These are phyloP conservation scores for Leuciscus idus DNA, from an alignment of 2,113 vertebrate species.

Conservation along the genomic window DNA sequence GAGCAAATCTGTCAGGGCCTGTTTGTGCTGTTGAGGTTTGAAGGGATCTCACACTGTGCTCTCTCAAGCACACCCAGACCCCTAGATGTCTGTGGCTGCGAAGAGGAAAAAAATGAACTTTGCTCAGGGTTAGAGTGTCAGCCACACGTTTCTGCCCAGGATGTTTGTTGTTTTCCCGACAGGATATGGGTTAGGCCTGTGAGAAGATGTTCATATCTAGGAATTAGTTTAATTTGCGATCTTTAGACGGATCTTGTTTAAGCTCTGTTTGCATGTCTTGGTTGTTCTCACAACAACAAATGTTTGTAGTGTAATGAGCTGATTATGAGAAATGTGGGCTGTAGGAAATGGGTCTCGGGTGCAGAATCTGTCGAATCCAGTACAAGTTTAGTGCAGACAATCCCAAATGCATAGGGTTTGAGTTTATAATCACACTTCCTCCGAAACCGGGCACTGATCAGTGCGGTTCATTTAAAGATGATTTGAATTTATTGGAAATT, in stretches of 20 bases:
- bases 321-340: slow-evolving; percentile 81
- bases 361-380: slow-evolving; percentile 75
- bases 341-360: slow-evolving; percentile 69
- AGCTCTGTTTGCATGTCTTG: slow-evolving; percentile 56
- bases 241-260: slow-evolving; percentile 73
- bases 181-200: slow-evolving; percentile 48
- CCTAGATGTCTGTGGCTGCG: slow-evolving; percentile 73
- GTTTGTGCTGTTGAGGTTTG: slow-evolving; percentile 79
- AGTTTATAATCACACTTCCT: slow-evolving; percentile 68
- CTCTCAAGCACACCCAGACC: slow-evolving; percentile 80
- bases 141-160: slow-evolving; percentile 60
- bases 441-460: slow-evolving; percentile 61
- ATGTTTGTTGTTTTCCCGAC: slow-evolving; percentile 76
- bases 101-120: slow-evolving; percentile 60
- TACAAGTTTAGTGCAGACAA: slow-evolving; percentile 72
- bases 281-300: slow-evolving; percentile 73
- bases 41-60: slow-evolving; percentile 79
- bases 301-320: slow-evolving; percentile 80
- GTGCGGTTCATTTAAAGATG: slow-evolving; percentile 42
- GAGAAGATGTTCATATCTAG: slow-evolving; percentile 69
- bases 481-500: slow-evolving; percentile 34
- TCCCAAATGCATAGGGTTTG: slow-evolving; percentile 69
- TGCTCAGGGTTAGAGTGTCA: slow-evolving; percentile 63
- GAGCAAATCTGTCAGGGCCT: slow-evolving; percentile 80
- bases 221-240: slow-evolving; percentile 66